Base-by-base conservation (phyloP, 2,888 invertebrate species). In the Noctua fimbriata region DNA sequence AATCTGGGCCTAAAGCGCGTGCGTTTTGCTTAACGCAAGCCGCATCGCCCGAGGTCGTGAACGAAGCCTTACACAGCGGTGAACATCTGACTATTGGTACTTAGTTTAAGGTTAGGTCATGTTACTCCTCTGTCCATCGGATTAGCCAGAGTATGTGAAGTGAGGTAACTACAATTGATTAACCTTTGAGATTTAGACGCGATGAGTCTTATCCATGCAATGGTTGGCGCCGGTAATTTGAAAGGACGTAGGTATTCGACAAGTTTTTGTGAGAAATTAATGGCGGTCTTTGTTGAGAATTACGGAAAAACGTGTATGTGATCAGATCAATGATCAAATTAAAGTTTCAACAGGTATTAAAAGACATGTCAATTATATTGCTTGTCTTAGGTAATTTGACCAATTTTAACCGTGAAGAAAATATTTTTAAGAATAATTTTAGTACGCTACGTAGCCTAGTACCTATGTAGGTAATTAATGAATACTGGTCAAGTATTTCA, bases 101-200 rank as follows among this genome's bases (percentile, higher is more conserved):
- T 52, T 47, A 71, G 16, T 52, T 69, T 78, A 77, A 86, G 81
- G 72, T 83, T 69, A 76, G 83, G 77, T 78, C 77, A 83, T 73
- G 75, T 78, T 70, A 77, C 66, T 80, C 44, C 55, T 79, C 44
- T 69, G 36, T 52, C 70, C 60, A 58, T 28, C n/a, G 44, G 44
- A 67, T 73, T 65, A 63, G 24, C 47, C 47, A 74, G 55, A 49
- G 55, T 71, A 28, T 76, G 47, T 65, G 18, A 52, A 75, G 74
- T 82, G 79, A 79, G 49, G 86, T 80, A 81, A 86, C 69, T 66
- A 75, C 76, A 77, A 75, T 85, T 73, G 74, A 86, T 85, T 86
- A 83, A 86, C 85, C 83, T 85, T 85, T 86, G 24, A 12, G 21
- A 76, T 52, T 24, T 41, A 55, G 28, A 58, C 82, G 41, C 36